Evolutionary conservation across 2,797 vertebrate species (phyloP).

Genomic region (Alosa sapidissima): DNA sequence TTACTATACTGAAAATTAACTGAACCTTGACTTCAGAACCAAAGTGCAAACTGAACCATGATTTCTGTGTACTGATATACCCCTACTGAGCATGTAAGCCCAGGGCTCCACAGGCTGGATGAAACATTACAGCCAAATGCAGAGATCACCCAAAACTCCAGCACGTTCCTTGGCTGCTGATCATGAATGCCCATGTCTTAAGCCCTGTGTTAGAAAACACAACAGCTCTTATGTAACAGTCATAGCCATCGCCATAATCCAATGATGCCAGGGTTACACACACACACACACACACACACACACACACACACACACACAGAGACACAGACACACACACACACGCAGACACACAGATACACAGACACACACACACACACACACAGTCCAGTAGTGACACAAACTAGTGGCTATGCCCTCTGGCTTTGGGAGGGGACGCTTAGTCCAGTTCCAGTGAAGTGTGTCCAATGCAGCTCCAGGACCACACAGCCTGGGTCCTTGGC

Average conservation of each 20-base stretch:
- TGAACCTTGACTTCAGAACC: no score
- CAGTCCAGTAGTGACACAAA: not conserved
- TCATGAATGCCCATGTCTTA: not conserved
- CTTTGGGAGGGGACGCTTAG: not conserved
- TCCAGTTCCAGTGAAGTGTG: conserved; percentile 16
- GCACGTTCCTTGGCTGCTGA: not conserved
- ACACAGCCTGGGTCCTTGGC: not conserved
- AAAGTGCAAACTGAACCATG: no score
- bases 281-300: not conserved
- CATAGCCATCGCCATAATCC: not conserved
- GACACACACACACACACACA: conserved; percentile 24
- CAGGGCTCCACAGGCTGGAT: not conserved
- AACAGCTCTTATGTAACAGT: not conserved
- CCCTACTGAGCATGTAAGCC: not conserved
- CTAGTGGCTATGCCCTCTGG: not conserved
- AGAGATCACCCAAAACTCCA: not conserved
- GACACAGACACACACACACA: not conserved
- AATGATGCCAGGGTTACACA: not conserved
- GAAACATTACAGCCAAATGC: not conserved
- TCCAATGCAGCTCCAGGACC: not conserved
- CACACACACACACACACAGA: conserved; percentile 3
- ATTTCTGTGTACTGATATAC: no score
- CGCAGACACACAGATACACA: conserved; percentile 24
- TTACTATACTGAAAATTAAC: no score
- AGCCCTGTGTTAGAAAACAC: not conserved